Evolutionary conservation across 1,140 invertebrate genomes (phyloP), one percentile per base, ranked within the genome.

Genomic region (Drosophila pseudoananassae): DNA sequence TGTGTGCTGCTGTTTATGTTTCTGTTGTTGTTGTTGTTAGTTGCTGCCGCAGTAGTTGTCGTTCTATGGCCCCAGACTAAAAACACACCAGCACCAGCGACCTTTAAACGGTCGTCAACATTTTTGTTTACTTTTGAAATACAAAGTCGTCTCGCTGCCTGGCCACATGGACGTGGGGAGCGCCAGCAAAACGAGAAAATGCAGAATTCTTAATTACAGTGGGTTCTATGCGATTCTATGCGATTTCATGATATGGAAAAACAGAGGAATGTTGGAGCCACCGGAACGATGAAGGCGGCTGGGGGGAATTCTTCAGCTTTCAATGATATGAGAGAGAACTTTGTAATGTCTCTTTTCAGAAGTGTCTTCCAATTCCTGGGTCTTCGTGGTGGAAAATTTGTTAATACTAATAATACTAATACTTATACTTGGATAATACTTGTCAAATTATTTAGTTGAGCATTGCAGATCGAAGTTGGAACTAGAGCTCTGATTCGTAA

Each of bases 21-120:
- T 59, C 65, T 31, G 17, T 40, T 23, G 33, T 49, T n/a, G 33
- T 49, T n/a, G 25, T 33, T 33, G 8, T 20, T 69, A 43, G 64
- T 51, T 25, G 47, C 40, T 14, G 47, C 20, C 66, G 33, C 65
- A 46, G 57, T 47, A 52, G 56, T 63, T 71, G 57, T 61, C 40
- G 47, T 61, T 61, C 56, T 73, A 66, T 66, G 46, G 63, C 33
- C 58, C 33, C 58, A 66, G 63, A 66, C 46, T 64, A 29, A 33
- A 14, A 23, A n/a, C 15, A 15, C 27, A 29, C 15, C 52, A 33
- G 53, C 50, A 31, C 47, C 52, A 75, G 71, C 71, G 71, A 75
- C 71, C 71, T 75, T 60, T 75, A 75, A 75, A 71, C 71, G 71
- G 71, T 75, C 71, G 71, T 75, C 71, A 75, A 52, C 71, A 75